phyloP scores from a whole-genome alignment of 2,113 vertebrate genomes.

The Urocolius indicus region DNA sequence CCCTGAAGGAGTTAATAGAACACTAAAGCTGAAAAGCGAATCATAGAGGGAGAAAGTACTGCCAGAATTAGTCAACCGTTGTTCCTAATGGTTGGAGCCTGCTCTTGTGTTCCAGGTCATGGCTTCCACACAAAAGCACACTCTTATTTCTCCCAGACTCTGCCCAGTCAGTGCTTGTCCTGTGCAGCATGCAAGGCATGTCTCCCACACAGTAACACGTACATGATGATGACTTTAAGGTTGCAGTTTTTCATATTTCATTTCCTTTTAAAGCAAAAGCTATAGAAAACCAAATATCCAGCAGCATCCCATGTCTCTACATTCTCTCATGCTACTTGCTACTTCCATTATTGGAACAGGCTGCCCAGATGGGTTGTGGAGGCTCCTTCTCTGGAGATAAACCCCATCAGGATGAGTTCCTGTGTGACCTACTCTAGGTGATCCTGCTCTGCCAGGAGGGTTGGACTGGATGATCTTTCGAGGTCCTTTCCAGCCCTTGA shows the following conservation, averaged over 20 bases:
- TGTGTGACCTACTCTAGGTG: too few relatives aligned
- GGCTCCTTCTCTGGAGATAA: too few relatives aligned
- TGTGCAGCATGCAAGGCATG: background rate
- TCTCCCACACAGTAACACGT: background rate
- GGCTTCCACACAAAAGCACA: constrained; percentile 42
- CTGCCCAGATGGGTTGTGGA: too few relatives aligned
- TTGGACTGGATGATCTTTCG: too few relatives aligned
- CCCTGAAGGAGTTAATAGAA: background rate
- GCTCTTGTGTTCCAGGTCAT: constrained; percentile 54
- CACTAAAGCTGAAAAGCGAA: background rate
- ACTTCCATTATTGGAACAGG: too few relatives aligned
- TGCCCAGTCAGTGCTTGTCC: background rate
- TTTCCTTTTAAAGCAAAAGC: background rate
- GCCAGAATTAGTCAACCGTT: background rate
- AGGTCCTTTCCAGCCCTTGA: too few relatives aligned
- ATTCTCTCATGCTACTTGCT: background rate
- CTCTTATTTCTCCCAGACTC: constrained; percentile 2
- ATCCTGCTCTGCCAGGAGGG: too few relatives aligned
- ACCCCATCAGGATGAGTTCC: too few relatives aligned
- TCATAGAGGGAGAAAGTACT: background rate
- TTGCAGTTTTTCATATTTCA: background rate
- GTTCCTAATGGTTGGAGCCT: background rate
- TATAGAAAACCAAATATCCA: background rate
- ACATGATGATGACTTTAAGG: fast-evolving
- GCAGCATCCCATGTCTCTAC: background rate